Evolutionary conservation across 2,797 vertebrate species (phyloP).

Genomic region (Pseudocheirus occidentalis): DNA sequence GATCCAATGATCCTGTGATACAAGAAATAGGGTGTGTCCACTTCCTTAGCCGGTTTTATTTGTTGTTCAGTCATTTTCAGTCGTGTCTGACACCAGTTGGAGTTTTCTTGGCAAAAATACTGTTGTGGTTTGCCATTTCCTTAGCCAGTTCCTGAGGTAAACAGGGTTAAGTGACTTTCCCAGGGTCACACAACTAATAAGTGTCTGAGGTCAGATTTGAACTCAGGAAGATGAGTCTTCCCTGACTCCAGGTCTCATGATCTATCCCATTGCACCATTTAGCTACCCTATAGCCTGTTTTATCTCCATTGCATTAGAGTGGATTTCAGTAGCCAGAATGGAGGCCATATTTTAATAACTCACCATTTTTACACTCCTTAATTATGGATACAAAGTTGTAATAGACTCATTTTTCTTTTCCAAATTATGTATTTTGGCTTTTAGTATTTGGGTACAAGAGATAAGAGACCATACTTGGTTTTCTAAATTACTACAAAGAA

Average conservation of each 20-base stretch:
- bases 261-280: too few species aligned
- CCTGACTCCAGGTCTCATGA: too few species aligned
- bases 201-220: background rate
- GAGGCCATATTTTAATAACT: accelerated
- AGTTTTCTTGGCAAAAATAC: background rate
- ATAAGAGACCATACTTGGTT: background rate
- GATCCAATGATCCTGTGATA: background rate
- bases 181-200: background rate
- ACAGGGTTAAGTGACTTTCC: background rate
- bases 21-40: background rate
- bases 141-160: background rate
- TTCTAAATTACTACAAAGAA: background rate
- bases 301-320: background rate
- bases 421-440: accelerated
- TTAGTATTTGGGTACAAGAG: background rate
- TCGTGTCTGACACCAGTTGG: background rate
- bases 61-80: background rate
- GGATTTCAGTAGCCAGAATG: background rate
- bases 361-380: background rate
- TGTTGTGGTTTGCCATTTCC: background rate
- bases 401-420: accelerated
- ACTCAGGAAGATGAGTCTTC: background rate
- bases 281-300: background rate
- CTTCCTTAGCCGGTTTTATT: background rate
- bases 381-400: background rate